Evolutionary conservation across 2,797 vertebrate species (phyloP).

Genomic region (Mallotus villosus): DNA sequence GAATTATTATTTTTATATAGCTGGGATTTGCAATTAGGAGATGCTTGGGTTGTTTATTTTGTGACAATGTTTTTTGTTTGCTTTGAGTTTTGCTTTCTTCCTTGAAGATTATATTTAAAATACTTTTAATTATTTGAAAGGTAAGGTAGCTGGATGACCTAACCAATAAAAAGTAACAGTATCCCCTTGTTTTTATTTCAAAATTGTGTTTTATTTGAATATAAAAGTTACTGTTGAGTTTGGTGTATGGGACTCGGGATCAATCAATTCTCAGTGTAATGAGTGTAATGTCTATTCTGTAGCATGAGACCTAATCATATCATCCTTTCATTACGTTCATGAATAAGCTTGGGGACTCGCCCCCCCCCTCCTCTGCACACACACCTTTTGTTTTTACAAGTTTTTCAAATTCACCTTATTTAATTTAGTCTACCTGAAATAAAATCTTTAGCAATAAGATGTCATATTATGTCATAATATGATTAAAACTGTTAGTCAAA

Average conservation of each 20-base stretch:
- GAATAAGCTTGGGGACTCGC: too few species aligned
- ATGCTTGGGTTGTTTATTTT: constrained; percentile 30
- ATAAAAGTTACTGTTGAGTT: background rate
- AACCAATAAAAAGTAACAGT: constrained; percentile 65
- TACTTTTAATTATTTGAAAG: constrained; percentile 67
- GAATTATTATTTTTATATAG: constrained; percentile 42
- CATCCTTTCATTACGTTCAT: too few species aligned
- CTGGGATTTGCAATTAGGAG: constrained; percentile 40
- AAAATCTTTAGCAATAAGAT: too few species aligned
- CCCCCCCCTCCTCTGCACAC: too few species aligned
- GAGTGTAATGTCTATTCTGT: background rate
- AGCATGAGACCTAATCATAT: background rate
- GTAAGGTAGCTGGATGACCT: constrained; percentile 81
- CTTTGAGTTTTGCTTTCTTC: constrained; percentile 56
- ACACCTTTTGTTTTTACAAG: too few species aligned
- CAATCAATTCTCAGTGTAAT: background rate
- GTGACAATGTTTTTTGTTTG: constrained; percentile 29
- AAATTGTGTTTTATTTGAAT: background rate
- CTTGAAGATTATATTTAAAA: constrained; percentile 64
- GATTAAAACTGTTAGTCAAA: background rate
- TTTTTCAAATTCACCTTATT: too few species aligned
- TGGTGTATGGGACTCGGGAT: background rate
- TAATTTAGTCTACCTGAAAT: too few species aligned
- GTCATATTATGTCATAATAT: too few species aligned
- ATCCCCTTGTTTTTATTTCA: background rate